Evolutionary conservation across 2,888 invertebrate species (phyloP).

Genomic region (Drosophila maculinotata): DNA sequence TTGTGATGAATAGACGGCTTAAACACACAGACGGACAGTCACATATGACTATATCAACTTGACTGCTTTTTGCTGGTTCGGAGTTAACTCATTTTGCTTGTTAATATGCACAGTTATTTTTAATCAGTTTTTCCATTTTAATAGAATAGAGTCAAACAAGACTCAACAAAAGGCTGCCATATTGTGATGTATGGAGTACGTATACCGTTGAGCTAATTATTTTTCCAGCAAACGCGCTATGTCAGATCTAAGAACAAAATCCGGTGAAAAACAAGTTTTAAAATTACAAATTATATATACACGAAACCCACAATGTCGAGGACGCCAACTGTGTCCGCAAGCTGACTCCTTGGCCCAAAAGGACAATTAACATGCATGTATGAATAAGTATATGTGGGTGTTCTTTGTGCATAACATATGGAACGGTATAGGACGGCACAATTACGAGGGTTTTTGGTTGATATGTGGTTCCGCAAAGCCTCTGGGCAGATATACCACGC

Average conservation of each 20-base stretch:
- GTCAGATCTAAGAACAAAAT: conserved; percentile 64
- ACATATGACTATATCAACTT: no score
- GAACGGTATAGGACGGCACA: conserved; percentile 16
- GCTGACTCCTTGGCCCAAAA: conserved; percentile 33
- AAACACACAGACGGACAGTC: no score
- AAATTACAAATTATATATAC: conserved; percentile 82
- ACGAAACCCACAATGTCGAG: conserved; percentile 65
- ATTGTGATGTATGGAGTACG: no score
- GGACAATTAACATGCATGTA: conserved; percentile 60
- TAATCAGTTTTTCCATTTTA: no score
- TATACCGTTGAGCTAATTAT: conserved; percentile 46
- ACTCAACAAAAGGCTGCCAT: not conserved
- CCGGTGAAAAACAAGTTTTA: conserved; percentile 67
- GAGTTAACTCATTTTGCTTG: not conserved
- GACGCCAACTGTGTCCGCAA: conserved; percentile 32
- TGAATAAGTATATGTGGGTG: conserved; percentile 12
- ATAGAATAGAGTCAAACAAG: not conserved
- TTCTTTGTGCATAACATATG: conserved; percentile 38
- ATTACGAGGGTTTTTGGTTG: conserved; percentile 41
- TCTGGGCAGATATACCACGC: conserved; percentile 35
- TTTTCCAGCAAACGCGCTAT: conserved; percentile 38
- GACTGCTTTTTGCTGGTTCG: not conserved
- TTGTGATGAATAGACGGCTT: no score
- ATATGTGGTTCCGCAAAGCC: conserved; percentile 43
- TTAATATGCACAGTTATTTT: not conserved